These are phyloP conservation scores for Halichondria panicea DNA, from an alignment of 37 sponge, comb jelly and placozoan species.

Conservation along the genomic window DNA sequence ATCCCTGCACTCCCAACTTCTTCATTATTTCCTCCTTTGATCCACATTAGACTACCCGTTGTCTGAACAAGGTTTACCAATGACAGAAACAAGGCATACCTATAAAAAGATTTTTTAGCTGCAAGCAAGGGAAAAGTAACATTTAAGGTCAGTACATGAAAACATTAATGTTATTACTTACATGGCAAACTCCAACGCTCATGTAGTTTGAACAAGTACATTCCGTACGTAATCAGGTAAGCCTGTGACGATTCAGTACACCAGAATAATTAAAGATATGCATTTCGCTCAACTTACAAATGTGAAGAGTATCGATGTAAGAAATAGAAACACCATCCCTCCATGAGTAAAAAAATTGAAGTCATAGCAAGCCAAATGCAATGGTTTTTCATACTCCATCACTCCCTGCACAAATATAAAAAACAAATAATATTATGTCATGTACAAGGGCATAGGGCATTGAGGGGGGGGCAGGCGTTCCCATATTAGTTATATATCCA, in stretches of 20 bases:
- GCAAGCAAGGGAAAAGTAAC: too few species aligned
- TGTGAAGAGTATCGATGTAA: slow-evolving; percentile 25
- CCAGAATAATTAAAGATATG: background rate
- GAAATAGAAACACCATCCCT: slow-evolving; percentile 66
- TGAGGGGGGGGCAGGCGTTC: too few species aligned
- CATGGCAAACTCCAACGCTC: slow-evolving; percentile 60
- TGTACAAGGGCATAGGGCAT: too few species aligned
- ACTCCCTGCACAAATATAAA: slow-evolving; percentile 41
- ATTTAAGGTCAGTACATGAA: background rate
- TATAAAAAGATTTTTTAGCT: slow-evolving; percentile 80
- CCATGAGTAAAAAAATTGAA: slow-evolving; percentile 72
- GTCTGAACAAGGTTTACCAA: slow-evolving; percentile 53
- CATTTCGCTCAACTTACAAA: slow-evolving; percentile 16
- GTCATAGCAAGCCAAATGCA: slow-evolving; percentile 28
- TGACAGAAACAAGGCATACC: slow-evolving; percentile 63
- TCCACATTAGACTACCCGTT: slow-evolving; percentile 66
- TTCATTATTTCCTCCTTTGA: slow-evolving; percentile 7
- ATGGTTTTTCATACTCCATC: slow-evolving; percentile 26
- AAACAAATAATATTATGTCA: background rate
- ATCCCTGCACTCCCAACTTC: slow-evolving; percentile 45
- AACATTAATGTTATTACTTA: slow-evolving; percentile 27
- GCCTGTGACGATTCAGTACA: slow-evolving; percentile 26
- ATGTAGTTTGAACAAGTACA: slow-evolving; percentile 34
- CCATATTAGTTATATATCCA: too few species aligned
- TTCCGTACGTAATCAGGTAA: slow-evolving; percentile 33